Base-by-base conservation (phyloP, 2,113 vertebrate species). In the Ceyx melanurus region DNA sequence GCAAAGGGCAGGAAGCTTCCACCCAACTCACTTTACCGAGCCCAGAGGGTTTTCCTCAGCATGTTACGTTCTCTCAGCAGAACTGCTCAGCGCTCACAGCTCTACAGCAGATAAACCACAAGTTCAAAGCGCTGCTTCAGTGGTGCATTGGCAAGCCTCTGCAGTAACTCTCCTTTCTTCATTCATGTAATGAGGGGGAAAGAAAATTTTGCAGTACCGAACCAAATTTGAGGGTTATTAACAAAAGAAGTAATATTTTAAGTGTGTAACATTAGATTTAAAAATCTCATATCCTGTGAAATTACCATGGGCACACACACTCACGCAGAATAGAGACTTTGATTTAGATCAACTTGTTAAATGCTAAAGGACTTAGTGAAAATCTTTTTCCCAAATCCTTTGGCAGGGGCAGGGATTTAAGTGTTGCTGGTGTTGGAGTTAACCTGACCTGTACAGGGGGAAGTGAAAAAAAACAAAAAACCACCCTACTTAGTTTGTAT, bases 401-500 rank as follows among this genome's bases (percentile, higher is more conserved):
- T 46, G 87, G 46, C 61, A 58, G 53, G 33, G 54, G 28, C 48
- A 70, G 42, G 57, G 54, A 78, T 93, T 90, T 78, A 78, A 43
- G 45, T 88, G 81, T 33, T 3, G 17, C 33, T 88, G n/a, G 50
- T 78, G 43, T 46, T 79, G 43, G 88, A 86, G 58, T 80, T 90
- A 78, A 88, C 74, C 45, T 90, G 51, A 35, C 84, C 76, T 95
- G 95, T 70, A 70, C 16, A 68, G 43, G 42, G 56, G 84, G 48
- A 77, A 86, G n/a, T 64, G 4, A 61, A 82, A 43, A 65, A 72
- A 72, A 68, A 50, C 22, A 15, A 75, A 72, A 92, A 89, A 68
- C 71, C 66, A 82, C 78, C 84, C 88, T 94, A 61, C 61, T 93
- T 92, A 33, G 57, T 57, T 80, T 64, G 51, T 96, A 76, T 87